These are phyloP conservation scores for Bujurquina vittata DNA, from an alignment of 2,113 vertebrate species.

Conservation along the genomic window DNA sequence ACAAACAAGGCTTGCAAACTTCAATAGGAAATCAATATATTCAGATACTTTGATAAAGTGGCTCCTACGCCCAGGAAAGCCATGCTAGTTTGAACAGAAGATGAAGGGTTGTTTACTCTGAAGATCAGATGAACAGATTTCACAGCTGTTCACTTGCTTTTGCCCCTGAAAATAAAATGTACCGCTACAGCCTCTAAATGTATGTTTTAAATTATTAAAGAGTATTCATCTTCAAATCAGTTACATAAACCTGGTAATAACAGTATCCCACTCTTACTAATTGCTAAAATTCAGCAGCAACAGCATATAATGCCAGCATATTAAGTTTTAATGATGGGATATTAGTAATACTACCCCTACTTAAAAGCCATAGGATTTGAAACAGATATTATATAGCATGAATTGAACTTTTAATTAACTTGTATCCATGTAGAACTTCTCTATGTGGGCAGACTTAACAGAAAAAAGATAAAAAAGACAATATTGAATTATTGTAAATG, in stretches of 20 bases:
- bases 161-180: neutral
- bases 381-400: neutral
- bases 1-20: neutral
- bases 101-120: conserved; percentile 5
- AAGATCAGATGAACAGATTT: neutral
- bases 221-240: neutral
- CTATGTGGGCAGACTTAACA: neutral
- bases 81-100: neutral
- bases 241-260: neutral
- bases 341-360: neutral
- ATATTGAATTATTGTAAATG: conserved; percentile 47
- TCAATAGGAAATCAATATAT: neutral
- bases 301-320: neutral
- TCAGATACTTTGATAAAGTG: neutral
- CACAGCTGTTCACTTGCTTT: neutral
- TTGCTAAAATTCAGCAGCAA: neutral
- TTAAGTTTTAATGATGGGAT: neutral
- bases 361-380: neutral
- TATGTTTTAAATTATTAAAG: neutral
- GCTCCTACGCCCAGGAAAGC: neutral
- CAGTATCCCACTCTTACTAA: neutral
- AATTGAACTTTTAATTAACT: too few species aligned
- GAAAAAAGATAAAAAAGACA: conserved; percentile 42
- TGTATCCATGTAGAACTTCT: neutral
- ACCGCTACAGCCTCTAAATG: neutral